phyloP scores from a whole-genome alignment of 2,888 invertebrate genomes.

The Zhengitettix transpicula region DNA sequence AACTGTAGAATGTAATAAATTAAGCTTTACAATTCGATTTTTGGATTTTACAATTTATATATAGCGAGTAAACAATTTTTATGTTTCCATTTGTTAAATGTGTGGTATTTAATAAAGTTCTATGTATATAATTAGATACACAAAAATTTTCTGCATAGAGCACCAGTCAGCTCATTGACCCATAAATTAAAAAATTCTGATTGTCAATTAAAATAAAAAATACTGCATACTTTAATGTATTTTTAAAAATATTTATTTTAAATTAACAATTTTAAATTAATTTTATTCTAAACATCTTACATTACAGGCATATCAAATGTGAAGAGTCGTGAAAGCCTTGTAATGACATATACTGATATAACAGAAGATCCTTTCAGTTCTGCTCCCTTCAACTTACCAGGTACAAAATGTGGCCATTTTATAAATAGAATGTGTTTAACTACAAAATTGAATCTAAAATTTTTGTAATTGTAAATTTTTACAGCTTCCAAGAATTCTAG shows the following conservation, averaged over 20 bases:
- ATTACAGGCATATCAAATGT: constrained; percentile 44
- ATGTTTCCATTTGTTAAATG: background rate
- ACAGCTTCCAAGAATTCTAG: constrained; percentile 11
- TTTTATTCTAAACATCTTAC: constrained; percentile 3
- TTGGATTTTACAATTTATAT: background rate
- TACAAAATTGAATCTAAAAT: background rate
- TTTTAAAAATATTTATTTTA: background rate
- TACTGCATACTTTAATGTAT: background rate
- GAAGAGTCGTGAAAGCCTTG: constrained; percentile 49
- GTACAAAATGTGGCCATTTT: constrained; percentile 23
- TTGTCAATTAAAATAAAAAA: background rate
- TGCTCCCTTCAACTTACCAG: constrained; percentile 63
- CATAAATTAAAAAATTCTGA: background rate
- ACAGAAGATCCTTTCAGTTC: constrained; percentile 61
- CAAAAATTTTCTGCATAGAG: too few relatives aligned
- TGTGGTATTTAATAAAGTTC: background rate
- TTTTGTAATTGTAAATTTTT: constrained; percentile 4
- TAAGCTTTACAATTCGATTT: background rate
- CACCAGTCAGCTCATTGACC: too few relatives aligned
- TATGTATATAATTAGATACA: too few relatives aligned
- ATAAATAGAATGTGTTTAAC: background rate
- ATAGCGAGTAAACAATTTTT: background rate
- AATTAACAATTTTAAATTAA: background rate
- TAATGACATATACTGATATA: constrained; percentile 41
- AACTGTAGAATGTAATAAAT: background rate